Evolutionary conservation across 2,797 vertebrate genomes (phyloP), one percentile per base, ranked within the genome.

Genomic region (Lateolabrax maculatus): DNA sequence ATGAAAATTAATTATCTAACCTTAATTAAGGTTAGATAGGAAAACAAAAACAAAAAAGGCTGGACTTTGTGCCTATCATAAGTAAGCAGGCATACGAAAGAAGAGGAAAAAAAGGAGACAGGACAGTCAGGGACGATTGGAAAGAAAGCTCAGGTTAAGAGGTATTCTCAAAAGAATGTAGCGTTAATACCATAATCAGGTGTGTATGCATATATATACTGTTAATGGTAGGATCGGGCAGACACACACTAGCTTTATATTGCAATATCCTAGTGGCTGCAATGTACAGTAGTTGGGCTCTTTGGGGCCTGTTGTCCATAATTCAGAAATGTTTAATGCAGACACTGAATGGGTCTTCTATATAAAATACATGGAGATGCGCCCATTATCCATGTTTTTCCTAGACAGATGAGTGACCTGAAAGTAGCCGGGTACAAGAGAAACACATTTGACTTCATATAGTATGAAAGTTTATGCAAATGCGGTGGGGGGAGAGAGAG

Each of bases 361-460:
- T 79, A 34, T 44, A 84, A 79, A 78, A 74, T 58, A 43, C 69
- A 87, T 72, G 49, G 19, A 31, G 27, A 48, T 65, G 41, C 34
- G 64, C 13, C 51, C 77, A 67, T 74, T 71, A 77, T 58, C 79
- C 34, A 66, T 65, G 48, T 25, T 52, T 70, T 58, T 53, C n/a
- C n/a, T 52, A 58, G 41, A 76, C 64, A 56, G 73, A 60, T 58
- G 11, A 23, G 41, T 65, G 63, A 68, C 62, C 41, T 69, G 71
- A 71, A 67, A 70, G 77, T 46, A 64, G n/a, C 5, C 0, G 19
- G 16, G 31, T 80, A 83, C 83, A 87, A 62, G 77, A 76, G 43
- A 87, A 87, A 80, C 81, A 84, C 79, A 91, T 85, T 85, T 81
- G 27, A 67, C 56, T 76, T 63, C 57, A 77, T 81, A 76, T 69